Percentiles rank a stretch among this genome's conserved stretches.
Evolutionary conservation across 2,888 invertebrate species (phyloP).

Genomic region (Idaea dimidiata): DNA sequence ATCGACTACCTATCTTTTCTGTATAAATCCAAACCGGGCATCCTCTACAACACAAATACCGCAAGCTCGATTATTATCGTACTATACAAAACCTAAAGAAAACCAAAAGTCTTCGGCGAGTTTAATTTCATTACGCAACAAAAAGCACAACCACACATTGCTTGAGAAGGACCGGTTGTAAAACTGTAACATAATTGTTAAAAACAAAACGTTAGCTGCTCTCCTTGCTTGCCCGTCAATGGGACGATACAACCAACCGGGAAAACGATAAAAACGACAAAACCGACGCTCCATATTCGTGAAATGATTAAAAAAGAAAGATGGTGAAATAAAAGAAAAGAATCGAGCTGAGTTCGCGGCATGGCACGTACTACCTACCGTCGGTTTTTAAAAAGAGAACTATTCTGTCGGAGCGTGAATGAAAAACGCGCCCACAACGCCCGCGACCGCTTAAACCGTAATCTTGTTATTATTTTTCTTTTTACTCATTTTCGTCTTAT

Average conservation of each 20-base stretch:
- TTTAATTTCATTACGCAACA: conserved; percentile 33
- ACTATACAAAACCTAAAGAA: not conserved
- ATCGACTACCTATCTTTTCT: too few species aligned
- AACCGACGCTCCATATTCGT: conserved; percentile 78
- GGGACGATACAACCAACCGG: conserved; percentile 57
- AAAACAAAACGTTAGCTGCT: conserved; percentile 48
- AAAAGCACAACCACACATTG: conserved; percentile 45
- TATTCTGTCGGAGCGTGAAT: conserved; percentile 76
- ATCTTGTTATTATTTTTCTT: conserved; percentile 77
- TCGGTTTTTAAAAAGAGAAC: conserved; percentile 72
- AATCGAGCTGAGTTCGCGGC: conserved; percentile 58
- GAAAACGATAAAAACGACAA: conserved; percentile 78
- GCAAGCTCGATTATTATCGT: not conserved
- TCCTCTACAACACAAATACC: not conserved
- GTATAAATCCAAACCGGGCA: too few species aligned
- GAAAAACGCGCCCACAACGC: conserved; percentile 69
- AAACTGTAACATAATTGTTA: conserved; percentile 63
- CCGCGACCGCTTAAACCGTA: conserved; percentile 60
- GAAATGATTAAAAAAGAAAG: conserved; percentile 78
- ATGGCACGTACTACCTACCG: conserved; percentile 57
- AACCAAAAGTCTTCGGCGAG: conserved; percentile 22
- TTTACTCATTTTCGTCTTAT: conserved; percentile 73
- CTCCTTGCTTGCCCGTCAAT: conserved; percentile 49
- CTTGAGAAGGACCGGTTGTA: conserved; percentile 41
- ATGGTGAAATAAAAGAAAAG: conserved; percentile 63